Evolutionary conservation across 2,113 vertebrate species (phyloP).

Genomic region (Periophthalmus modestus): DNA sequence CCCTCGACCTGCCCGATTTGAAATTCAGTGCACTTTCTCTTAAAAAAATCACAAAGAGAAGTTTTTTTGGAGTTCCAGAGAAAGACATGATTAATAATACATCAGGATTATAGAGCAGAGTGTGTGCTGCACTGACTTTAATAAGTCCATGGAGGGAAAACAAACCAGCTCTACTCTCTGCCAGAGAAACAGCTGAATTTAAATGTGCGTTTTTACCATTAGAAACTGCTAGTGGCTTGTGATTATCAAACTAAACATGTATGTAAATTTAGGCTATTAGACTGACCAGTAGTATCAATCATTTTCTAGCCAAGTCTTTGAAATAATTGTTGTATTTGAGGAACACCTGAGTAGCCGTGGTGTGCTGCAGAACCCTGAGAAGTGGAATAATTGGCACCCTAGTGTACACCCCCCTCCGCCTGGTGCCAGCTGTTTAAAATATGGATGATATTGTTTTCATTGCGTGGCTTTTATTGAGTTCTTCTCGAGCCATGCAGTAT

Average conservation of each 20-base stretch:
- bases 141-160: conserved; percentile 71
- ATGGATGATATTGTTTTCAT: conserved; percentile 82
- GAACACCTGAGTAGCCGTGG: conserved; percentile 61
- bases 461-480: conserved; percentile 76
- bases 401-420: conserved; percentile 70
- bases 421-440: conserved; percentile 80
- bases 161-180: conserved; percentile 60
- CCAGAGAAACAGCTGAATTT: conserved; percentile 69
- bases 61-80: conserved; percentile 60
- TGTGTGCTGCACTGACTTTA: conserved; percentile 68
- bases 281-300: conserved; percentile 34
- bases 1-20: conserved; percentile 50
- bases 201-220: conserved; percentile 40
- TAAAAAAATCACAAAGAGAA: conserved; percentile 59
- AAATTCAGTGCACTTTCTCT: conserved; percentile 59
- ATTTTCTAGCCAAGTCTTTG: conserved; percentile 38
- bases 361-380: conserved; percentile 67
- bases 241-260: conserved; percentile 29
- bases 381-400: conserved; percentile 80
- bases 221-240: conserved; percentile 31
- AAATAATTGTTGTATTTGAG: conserved; percentile 52
- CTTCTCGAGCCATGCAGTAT: conserved; percentile 63
- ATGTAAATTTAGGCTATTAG: conserved; percentile 32
- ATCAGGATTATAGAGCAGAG: conserved; percentile 74
- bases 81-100: conserved; percentile 77